Evolutionary conservation across 2,888 invertebrate species (phyloP).

Genomic region (Cosmia pyralina): DNA sequence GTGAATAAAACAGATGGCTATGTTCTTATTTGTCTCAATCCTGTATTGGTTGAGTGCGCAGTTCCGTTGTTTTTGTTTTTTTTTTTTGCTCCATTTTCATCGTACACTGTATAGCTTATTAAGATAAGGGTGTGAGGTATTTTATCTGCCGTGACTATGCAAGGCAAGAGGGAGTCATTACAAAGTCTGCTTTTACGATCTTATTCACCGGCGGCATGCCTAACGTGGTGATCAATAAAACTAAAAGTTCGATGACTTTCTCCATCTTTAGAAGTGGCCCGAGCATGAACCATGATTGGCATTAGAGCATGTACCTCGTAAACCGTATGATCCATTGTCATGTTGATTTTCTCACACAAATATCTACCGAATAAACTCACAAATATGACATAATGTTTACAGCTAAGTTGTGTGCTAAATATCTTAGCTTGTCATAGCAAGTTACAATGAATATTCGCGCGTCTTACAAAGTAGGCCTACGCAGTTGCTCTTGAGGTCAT

Average conservation of each 20-base stretch:
- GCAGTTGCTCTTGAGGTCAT: constrained; percentile 58
- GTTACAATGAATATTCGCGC: constrained; percentile 47
- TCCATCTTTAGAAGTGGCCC: constrained; percentile 14
- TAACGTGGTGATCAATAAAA: constrained; percentile 21
- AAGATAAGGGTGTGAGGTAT: not conserved
- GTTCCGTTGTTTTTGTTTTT: constrained; percentile 20
- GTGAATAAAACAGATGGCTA: constrained; percentile 28
- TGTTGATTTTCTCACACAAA: constrained; percentile 4
- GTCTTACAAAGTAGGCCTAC: constrained; percentile 45
- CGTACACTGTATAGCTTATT: too few species aligned
- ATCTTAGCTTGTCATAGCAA: constrained; percentile 25
- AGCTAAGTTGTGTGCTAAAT: constrained; percentile 26
- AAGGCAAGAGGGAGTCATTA: not conserved
- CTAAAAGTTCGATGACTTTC: constrained; percentile 24
- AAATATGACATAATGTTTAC: constrained; percentile 28
- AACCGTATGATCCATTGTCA: constrained; percentile 22
- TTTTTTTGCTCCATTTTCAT: not conserved
- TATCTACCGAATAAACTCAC: constrained; percentile 35
- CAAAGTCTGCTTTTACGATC: not conserved
- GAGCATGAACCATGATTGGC: constrained; percentile 10
- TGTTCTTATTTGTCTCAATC: constrained; percentile 28
- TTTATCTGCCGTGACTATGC: not conserved
- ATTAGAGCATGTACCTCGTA: constrained; percentile 15
- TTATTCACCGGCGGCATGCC: constrained; percentile 1
- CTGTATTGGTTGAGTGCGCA: not conserved